Conservation (phyloP, 92 coral and sea anemone species). For the Bergia puertoricense region DNA sequence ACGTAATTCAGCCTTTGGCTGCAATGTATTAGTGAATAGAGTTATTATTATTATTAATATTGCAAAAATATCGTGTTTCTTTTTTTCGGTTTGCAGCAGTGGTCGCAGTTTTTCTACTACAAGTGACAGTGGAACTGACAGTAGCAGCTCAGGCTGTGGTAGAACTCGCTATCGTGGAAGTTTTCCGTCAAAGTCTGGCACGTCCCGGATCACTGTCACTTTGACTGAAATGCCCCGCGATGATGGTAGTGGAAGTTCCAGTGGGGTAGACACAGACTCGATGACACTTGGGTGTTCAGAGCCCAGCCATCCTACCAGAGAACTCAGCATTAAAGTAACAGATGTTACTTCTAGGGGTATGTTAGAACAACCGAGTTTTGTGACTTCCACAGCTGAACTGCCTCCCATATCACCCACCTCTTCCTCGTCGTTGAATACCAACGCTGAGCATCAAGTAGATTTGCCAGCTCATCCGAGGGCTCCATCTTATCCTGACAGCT, state of each 20-base stretch:
- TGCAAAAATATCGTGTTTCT: background rate
- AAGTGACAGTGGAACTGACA: conserved; percentile 93
- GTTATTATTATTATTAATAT: too few relatives aligned
- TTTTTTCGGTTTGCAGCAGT: conserved; percentile 36
- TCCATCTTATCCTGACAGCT: conserved; percentile 77
- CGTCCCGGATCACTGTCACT: conserved; percentile 39
- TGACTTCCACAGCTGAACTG: background rate
- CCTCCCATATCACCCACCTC: conserved; percentile 1
- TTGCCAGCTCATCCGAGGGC: conserved; percentile 33
- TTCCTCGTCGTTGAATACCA: conserved; percentile 10
- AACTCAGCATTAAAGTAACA: conserved; percentile 39
- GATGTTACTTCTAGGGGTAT: conserved; percentile 27
- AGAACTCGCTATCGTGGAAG: conserved; percentile 60
- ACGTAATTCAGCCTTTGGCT: too few relatives aligned
- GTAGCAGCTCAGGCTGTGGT: conserved; percentile 67
- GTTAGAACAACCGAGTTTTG: conserved; percentile 12
- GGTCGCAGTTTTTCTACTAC: conserved; percentile 77
- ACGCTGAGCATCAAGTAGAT: conserved; percentile 21
- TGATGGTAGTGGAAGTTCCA: conserved; percentile 87
- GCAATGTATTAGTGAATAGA: too few relatives aligned
- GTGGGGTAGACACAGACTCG: conserved; percentile 91
- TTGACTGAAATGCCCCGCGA: conserved; percentile 60
- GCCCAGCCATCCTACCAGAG: conserved; percentile 29
- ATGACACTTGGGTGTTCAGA: conserved; percentile 42
- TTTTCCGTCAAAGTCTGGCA: conserved; percentile 39